Base-by-base conservation (phyloP, 2,113 vertebrate species). In the Mustelus asterias region DNA sequence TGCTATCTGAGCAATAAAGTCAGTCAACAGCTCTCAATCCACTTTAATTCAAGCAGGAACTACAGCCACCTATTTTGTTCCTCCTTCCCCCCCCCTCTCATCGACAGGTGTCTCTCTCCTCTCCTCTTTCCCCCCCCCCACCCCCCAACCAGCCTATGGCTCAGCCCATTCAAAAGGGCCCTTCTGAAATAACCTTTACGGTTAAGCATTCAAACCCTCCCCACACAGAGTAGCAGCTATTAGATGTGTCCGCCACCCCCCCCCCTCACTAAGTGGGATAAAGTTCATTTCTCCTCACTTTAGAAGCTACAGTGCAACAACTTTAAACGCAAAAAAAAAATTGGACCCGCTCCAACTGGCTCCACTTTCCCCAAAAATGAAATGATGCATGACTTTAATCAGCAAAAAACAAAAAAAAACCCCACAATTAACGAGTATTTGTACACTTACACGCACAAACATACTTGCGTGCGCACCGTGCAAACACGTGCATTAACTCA, bases 201-300 rank as follows among this genome's bases (percentile, higher is more conserved):
- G 5, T 54, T 33, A 14, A 54, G 72, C 67, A 72, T 95, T 76
- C 41, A 33, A 72, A 54, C 4, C 0, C 70, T 20, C 93, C 24
- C 44, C 69, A 54, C 41, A 72, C 67, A 48, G 37, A 95, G 69
- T 7, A 48, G 37, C 37, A 54, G 94, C 18, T 69, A 70, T 94
- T 94, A 41, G 44, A 8, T n/a, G n/a, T n/a, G n/a, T n/a, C n/a
- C n/a, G n/a, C n/a, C n/a, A n/a, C n/a, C 48, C 48, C 48, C 48
- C 48, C 4, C 24, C 69, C 60, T 54, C 16, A 41, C 10, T 29
- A 95, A 93, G 94, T 95, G 65, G 94, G 94, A 72, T 95, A 95
- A 95, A 95, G 94, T 95, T 95, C 37, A 95, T 95, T 54, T 95
- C 44, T 65, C 90, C 90, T 54, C 94, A 95, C 26, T 72, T 95